Evolutionary conservation across 1,140 invertebrate genomes (phyloP), one percentile per base, ranked within the genome.

Genomic region (Drosophila tsacasi): DNA sequence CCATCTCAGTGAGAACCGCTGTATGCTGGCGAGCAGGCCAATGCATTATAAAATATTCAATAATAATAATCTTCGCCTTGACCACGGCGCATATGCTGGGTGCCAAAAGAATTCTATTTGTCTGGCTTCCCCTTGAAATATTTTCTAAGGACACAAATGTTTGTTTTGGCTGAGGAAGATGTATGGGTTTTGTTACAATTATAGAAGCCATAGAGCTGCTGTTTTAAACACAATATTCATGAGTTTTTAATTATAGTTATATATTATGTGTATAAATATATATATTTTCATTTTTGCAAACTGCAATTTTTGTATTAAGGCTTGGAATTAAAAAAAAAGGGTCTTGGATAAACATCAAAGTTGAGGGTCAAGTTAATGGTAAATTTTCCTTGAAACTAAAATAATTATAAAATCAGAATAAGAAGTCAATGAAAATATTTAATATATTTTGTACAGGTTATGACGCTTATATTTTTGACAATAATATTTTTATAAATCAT

Each of bases 31-130:
- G 40, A 21, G 66, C 32, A 46, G 47, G 55, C 35, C 57, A 52
- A 54, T 64, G 60, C 73, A 65, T 66, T 59, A 76, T 76, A 76
- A 76, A 76, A 76, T 65, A 76, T 76, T 76, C 74, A 63, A 74
- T 75, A 76, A 76, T 74, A 76, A 76, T 76, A 76, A 58, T 76
- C 61, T 76, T 76, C 44, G 74, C 61, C 74, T 76, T 76, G 74
- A 76, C 74, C 74, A 75, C 52, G 54, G 21, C 50, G 71, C 71
- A 75, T 66, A 76, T 66, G 74, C 72, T 49, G 42, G 63, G 19
- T 65, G 73, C 73, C 73, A 76, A 58, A 75, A 46, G 42, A 63
- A 75, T 64, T 64, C 42, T 49, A 55, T 23, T 19, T 50, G 32
- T 21, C 17, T 64, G 49, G 50, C 40, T 13, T 61, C 15, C 52